Conservation (phyloP, 2,797 vertebrate species). For the Fistularia tabacaria region DNA sequence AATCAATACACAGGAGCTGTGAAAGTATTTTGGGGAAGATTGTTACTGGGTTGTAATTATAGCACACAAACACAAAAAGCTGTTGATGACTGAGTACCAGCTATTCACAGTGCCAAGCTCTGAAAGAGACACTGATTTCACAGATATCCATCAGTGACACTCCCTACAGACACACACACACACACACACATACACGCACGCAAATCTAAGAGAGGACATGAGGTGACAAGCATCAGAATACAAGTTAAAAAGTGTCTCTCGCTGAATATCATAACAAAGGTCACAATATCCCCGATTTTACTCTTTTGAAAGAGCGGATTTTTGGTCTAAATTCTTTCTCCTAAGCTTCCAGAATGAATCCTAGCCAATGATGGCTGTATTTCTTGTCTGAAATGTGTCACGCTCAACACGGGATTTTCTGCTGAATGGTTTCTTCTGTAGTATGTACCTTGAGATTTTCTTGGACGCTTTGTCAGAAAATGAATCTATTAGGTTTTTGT, state of each 20-base stretch:
- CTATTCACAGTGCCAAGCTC: conserved; percentile 55
- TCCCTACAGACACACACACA: conserved; percentile 2
- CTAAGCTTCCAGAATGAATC: neutral
- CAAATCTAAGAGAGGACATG: neutral
- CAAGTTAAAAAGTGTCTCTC: no score
- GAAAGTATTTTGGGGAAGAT: conserved; percentile 50
- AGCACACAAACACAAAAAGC: conserved; percentile 56
- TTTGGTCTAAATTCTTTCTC: no score
- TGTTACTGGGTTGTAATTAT: conserved; percentile 54
- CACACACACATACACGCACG: conserved; percentile 7
- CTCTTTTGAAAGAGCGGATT: no score
- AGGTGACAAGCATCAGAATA: no score
- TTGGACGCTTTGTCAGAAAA: conserved; percentile 31
- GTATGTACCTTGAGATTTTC: conserved; percentile 9
- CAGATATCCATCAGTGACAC: conserved; percentile 55
- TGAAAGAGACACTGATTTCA: conserved; percentile 70
- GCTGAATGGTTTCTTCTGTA: conserved; percentile 14
- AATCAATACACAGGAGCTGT: conserved; percentile 15
- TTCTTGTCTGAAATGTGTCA: conserved; percentile 13
- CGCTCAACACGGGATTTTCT: conserved; percentile 9
- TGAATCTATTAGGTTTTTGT: conserved; percentile 10
- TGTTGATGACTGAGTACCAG: conserved; percentile 68
- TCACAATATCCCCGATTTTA: no score
- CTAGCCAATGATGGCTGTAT: neutral
- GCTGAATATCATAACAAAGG: no score